Percentiles rank a stretch among this genome's conserved stretches.
Conservation (phyloP, 2,797 vertebrate genomes). For the Gobio occitaniae region DNA sequence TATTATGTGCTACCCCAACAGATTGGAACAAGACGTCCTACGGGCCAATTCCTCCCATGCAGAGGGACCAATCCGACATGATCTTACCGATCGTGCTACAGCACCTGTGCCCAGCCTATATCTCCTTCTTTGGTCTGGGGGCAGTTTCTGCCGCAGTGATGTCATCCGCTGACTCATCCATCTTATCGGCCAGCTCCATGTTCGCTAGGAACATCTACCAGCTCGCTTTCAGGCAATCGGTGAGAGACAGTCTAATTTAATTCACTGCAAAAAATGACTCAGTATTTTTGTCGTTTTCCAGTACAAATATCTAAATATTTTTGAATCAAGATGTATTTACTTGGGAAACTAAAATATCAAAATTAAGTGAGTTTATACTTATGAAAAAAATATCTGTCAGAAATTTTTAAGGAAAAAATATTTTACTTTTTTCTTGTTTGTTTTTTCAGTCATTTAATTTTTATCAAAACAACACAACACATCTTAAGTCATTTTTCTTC, state of each 20-base stretch:
- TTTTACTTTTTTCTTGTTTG: neutral
- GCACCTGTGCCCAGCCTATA: constrained; percentile 91
- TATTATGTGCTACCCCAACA: constrained; percentile 62
- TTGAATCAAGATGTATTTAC: neutral
- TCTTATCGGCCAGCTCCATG: constrained; percentile 98
- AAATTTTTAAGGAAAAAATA: neutral
- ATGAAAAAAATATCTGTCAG: neutral
- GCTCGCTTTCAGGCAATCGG: constrained; percentile 93
- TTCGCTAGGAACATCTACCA: constrained; percentile 98
- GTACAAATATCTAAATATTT: neutral
- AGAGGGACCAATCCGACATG: constrained; percentile 90
- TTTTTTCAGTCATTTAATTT: neutral
- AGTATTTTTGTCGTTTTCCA: neutral
- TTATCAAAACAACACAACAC: neutral
- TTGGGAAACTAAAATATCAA: neutral
- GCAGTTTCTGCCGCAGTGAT: constrained; percentile 97
- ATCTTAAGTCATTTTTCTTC: neutral
- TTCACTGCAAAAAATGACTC: neutral
- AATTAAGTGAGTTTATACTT: neutral
- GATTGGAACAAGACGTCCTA: constrained; percentile 95
- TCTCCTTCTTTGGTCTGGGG: constrained; percentile 95
- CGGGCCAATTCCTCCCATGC: constrained; percentile 81
- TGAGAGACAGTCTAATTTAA: constrained; percentile 71
- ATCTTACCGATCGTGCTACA: constrained; percentile 96
- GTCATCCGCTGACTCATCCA: constrained; percentile 98